Base-by-base conservation (phyloP, 2,113 vertebrate genomes). In the Cinclus mexicanus region DNA sequence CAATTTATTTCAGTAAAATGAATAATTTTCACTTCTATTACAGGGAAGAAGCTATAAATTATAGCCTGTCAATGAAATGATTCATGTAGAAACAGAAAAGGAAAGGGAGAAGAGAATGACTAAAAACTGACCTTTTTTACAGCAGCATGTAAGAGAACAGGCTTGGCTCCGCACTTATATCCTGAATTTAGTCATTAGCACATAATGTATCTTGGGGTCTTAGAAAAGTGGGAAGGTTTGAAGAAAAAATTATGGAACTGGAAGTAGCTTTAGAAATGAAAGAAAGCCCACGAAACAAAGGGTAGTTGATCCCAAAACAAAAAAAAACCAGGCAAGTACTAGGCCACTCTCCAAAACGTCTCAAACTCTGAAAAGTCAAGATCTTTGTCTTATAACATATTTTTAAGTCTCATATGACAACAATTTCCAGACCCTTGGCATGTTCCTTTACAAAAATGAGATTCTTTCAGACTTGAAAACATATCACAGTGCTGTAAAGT, bases 391-490 rank as follows among this genome's bases (percentile, higher is more conserved):
- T 64, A 83, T 17, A 68, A 47, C 52, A 9, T 74, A 85, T 93
- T 97, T 97, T 86, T 83, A 83, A 90, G 68, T 69, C 60, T 80
- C 47, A 37, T 57, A 67, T 37, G 64, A 67, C 64, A 95, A 93
- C 60, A 87, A n/a, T 93, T 94, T 94, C 96, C 95, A 96, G 92
- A 94, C 7, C 79, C 31, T 14, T 81, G 56, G 64, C 49, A 68
- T 90, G 85, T 88, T 92, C 25, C 52, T 92, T 90, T 75, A 41
- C 71, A 95, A 95, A 97, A 96, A 96, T 63, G 90, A 68, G 47
- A 64, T 86, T 84, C 90, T 95, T 96, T 96, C 93, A 95, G 76
- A 68, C 88, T 92, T 89, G 90, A 93, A 94, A 96, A 87, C 60
- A 5, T 81, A 88, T 70, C 46, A 63, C 39, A 86, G 75, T 90